These are phyloP conservation scores for Todiramphus saurophagus DNA, from an alignment of 2,113 vertebrate genomes.

Conservation along the genomic window DNA sequence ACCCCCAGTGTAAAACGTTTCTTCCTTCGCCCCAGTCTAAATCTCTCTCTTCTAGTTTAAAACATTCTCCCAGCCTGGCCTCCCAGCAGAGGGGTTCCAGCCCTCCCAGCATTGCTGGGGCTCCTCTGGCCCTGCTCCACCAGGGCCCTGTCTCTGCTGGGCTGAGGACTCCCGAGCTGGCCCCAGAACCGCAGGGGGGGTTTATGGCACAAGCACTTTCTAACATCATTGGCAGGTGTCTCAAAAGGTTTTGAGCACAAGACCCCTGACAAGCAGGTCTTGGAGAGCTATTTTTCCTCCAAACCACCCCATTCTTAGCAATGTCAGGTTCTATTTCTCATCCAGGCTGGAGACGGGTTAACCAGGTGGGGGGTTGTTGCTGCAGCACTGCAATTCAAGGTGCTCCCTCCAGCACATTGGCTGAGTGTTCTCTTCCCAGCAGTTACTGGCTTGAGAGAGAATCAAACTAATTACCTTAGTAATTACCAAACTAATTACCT, in stretches of 20 bases:
- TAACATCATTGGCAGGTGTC: neutral
- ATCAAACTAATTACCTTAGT: slow-evolving; percentile 66
- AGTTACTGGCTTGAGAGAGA: slow-evolving; percentile 54
- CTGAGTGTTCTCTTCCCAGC: neutral
- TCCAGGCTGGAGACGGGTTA: neutral
- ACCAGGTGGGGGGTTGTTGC: neutral
- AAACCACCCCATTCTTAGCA: neutral
- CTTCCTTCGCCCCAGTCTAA: too few species aligned
- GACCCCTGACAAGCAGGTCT: neutral
- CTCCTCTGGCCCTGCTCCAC: neutral
- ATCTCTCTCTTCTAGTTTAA: too few species aligned
- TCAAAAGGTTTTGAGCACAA: neutral
- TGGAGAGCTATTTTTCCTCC: neutral
- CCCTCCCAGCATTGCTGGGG: neutral
- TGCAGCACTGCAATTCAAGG: neutral
- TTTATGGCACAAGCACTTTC: neutral
- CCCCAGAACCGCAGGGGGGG: neutral
- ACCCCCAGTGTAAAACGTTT: too few species aligned
- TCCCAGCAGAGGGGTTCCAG: neutral
- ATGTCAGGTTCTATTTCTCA: neutral
- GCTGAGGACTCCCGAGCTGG: neutral
- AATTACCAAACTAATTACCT: slow-evolving; percentile 71
- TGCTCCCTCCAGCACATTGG: slow-evolving; percentile 10
- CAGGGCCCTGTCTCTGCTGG: neutral
- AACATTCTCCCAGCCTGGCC: neutral